Percentiles rank a stretch among this genome's conserved stretches.
Conservation (phyloP, 2,797 vertebrate species). For the Pangasius djambal region DNA sequence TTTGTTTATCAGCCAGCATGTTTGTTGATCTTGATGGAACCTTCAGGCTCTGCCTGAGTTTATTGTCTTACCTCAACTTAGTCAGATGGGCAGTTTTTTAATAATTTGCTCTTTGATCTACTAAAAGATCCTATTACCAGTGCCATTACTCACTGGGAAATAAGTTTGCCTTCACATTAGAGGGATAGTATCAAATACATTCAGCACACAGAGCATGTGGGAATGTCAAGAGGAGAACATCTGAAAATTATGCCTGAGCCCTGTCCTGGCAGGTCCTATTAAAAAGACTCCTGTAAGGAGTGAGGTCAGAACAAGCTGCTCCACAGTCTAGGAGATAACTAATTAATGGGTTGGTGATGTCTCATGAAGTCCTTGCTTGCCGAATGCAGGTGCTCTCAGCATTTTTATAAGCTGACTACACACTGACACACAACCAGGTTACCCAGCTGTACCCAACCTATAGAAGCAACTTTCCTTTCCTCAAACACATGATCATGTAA, state of each 20-base stretch:
- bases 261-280: not conserved
- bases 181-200: slow-evolving; percentile 60
- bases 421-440: slow-evolving; percentile 62
- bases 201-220: slow-evolving; percentile 41
- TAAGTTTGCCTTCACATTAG: slow-evolving; percentile 36
- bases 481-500: not conserved
- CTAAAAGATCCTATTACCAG: not conserved
- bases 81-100: not conserved
- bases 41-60: not conserved
- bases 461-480: not conserved
- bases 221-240: not conserved
- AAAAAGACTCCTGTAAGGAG: not conserved
- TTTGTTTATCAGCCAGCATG: not conserved
- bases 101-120: not conserved
- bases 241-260: not conserved
- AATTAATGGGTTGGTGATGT: not conserved
- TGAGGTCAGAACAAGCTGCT: not conserved
- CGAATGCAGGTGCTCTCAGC: not conserved
- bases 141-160: not conserved
- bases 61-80: not conserved
- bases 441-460: slow-evolving; percentile 32
- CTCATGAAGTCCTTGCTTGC: not conserved
- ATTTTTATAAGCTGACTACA: slow-evolving; percentile 5
- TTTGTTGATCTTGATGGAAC: not conserved
- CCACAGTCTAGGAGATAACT: not conserved